Evolutionary conservation across 2,888 invertebrate genomes (phyloP).

Genomic region (Conomelus anceps): DNA sequence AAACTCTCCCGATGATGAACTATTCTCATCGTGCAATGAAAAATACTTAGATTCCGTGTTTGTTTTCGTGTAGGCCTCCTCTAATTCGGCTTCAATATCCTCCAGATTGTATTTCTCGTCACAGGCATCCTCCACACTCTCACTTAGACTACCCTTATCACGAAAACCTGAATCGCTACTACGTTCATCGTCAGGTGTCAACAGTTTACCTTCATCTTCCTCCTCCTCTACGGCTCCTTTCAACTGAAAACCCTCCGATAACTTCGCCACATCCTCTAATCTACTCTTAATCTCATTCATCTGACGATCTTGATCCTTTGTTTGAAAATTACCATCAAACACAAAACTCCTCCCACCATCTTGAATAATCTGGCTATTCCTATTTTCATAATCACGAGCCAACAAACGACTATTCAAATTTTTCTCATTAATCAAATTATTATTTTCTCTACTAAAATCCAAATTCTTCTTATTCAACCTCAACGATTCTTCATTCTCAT

Average conservation of each 20-base stretch:
- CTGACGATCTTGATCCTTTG: conserved; percentile 31
- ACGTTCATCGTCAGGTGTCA: conserved; percentile 46
- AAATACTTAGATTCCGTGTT: not conserved
- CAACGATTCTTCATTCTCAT: not conserved
- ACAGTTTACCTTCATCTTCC: conserved; percentile 43
- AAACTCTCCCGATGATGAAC: not conserved
- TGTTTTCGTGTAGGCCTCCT: conserved; percentile 27
- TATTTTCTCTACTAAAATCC: not conserved
- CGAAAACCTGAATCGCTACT: conserved; percentile 48
- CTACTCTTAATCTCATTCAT: conserved; percentile 35
- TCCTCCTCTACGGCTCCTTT: conserved; percentile 38
- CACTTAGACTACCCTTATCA: conserved; percentile 43
- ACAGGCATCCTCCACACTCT: conserved; percentile 38
- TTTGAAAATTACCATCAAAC: conserved; percentile 20
- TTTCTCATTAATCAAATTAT: not conserved
- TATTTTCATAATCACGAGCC: not conserved
- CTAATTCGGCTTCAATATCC: conserved; percentile 38
- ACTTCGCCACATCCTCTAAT: conserved; percentile 32
- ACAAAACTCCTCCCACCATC: conserved; percentile 21
- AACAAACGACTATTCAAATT: not conserved
- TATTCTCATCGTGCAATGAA: not conserved
- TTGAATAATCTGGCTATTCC: conserved; percentile 2
- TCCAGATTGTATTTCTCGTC: conserved; percentile 38
- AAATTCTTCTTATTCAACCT: conserved; percentile 16
- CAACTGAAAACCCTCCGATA: conserved; percentile 33